Evolutionary conservation across 1,140 invertebrate species (phyloP).

Genomic region (Aporrectodea caliginosa): DNA sequence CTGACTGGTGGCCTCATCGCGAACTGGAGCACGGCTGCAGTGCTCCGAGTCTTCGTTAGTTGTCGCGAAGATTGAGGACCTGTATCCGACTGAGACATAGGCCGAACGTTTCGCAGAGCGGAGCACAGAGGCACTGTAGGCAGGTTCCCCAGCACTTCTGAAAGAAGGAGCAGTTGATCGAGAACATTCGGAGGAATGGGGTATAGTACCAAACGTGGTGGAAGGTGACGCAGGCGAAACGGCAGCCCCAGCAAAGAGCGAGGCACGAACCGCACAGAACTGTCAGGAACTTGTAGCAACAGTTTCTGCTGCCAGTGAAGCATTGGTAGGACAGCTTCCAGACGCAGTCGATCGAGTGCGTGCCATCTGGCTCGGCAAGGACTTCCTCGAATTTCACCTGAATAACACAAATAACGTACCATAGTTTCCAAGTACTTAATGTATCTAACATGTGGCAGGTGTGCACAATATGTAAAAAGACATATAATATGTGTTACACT

Average conservation of each 20-base stretch:
- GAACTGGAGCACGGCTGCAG: neutral
- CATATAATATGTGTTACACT: too few relatives aligned
- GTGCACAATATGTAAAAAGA: too few relatives aligned
- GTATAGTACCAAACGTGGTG: conserved; percentile 46
- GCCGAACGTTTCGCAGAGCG: conserved; percentile 31
- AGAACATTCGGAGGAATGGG: conserved; percentile 33
- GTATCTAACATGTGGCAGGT: too few relatives aligned
- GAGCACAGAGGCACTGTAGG: conserved; percentile 15
- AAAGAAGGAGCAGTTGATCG: conserved; percentile 14
- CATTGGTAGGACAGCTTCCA: conserved; percentile 68
- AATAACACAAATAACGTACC: conserved; percentile 17
- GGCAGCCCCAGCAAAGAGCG: conserved; percentile 65
- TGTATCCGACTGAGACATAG: conserved; percentile 30
- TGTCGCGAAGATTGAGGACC: conserved; percentile 16
- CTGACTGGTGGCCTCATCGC: neutral
- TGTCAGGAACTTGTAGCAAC: conserved; percentile 67
- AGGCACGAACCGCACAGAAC: conserved; percentile 65
- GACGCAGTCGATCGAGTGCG: conserved; percentile 67
- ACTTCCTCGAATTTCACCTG: conserved; percentile 72
- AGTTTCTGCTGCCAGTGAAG: conserved; percentile 64
- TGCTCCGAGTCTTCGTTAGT: neutral
- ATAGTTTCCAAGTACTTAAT: conserved; percentile 2
- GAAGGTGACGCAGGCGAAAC: conserved; percentile 70
- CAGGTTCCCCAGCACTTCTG: conserved; percentile 19
- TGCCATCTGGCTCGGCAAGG: conserved; percentile 69